These are phyloP conservation scores for Chionomys nivalis DNA, from an alignment of 2,113 vertebrate species.

Conservation along the genomic window DNA sequence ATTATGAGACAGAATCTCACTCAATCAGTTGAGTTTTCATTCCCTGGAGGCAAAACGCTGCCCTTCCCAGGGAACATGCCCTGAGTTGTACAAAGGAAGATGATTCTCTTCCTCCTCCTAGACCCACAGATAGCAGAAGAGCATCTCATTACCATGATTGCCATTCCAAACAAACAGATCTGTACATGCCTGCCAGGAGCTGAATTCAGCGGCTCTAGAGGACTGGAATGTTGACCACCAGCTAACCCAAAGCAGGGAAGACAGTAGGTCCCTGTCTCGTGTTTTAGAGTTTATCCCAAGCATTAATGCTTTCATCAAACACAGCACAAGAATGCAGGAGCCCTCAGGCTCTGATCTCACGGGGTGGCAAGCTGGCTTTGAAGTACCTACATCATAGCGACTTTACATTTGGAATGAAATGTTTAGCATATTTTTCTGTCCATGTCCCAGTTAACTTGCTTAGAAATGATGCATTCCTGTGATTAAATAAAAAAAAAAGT, in stretches of 20 bases:
- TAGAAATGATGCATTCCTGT: neutral
- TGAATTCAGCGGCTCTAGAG: constrained; percentile 66
- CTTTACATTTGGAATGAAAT: constrained; percentile 20
- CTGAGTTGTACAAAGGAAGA: neutral
- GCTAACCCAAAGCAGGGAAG: constrained; percentile 15
- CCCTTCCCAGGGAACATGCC: constrained; percentile 9
- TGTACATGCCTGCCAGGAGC: constrained; percentile 72
- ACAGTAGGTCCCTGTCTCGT: neutral
- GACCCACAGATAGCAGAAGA: constrained; percentile 17
- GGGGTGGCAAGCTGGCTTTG: constrained; percentile 47
- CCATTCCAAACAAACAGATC: constrained; percentile 59
- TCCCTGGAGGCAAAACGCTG: neutral
- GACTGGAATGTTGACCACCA: constrained; percentile 60
- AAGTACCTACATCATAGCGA: constrained; percentile 49
- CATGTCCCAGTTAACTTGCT: neutral
- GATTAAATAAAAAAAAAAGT: constrained; percentile 7
- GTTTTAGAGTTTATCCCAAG: neutral
- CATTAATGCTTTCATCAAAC: constrained; percentile 68
- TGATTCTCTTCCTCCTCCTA: neutral
- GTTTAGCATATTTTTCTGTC: neutral
- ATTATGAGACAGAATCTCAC: neutral
- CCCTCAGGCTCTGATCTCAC: constrained; percentile 60
- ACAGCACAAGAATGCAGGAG: constrained; percentile 34
- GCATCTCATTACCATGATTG: constrained; percentile 56
- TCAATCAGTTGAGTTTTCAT: neutral